Evolutionary conservation across 2,797 vertebrate genomes (phyloP), one percentile per base, ranked within the genome.

Genomic region (Gymnoscopelus braueri): DNA sequence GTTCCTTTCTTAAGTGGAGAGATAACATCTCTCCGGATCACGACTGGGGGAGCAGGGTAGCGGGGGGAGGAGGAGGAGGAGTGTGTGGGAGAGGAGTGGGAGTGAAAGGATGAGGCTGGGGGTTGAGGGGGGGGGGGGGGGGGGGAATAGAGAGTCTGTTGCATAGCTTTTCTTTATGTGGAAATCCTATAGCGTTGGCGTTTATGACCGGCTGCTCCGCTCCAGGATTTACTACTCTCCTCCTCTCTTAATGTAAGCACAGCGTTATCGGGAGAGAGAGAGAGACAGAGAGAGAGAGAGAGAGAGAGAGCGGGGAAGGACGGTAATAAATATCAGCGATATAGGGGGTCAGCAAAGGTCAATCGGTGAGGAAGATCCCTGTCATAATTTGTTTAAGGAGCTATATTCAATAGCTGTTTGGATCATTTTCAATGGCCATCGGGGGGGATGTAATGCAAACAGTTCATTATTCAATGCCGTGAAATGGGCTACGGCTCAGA

Each of bases 311-410:
- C 4, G 51, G 29, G 2, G 55, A 72, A 60, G 61, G 78, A 72
- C 67, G 75, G 68, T 77, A 85, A 90, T 92, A 93, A 94, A 93
- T 92, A 91, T 89, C 74, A 75, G 54, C 79, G 76, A 82, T 88
- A 85, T 78, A 82, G 84, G 78, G 85, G 91, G 89, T 92, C 88
- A 89, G 62, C 72, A 86, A 77, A 88, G 90, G 91, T 93, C 85
- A 72, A 87, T 65, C 54, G 7, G 74, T 11, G 35, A 81, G 65
- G 92, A 88, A 92, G 84, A 91, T 90, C 88, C 88, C 93, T 93
- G 92, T 96, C 93, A 94, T 96, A 95, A 93, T 95, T 95, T 95
- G 91, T 96, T 95, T 94, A 78, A 95, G 92, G 89, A 90, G 81
- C 85, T 81, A 78, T 93, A 88, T 92, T 90, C 89, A 91, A 92